Conservation (phyloP, 2,113 vertebrate genomes). For the Sinocyclocheilus anshuiensis region DNA sequence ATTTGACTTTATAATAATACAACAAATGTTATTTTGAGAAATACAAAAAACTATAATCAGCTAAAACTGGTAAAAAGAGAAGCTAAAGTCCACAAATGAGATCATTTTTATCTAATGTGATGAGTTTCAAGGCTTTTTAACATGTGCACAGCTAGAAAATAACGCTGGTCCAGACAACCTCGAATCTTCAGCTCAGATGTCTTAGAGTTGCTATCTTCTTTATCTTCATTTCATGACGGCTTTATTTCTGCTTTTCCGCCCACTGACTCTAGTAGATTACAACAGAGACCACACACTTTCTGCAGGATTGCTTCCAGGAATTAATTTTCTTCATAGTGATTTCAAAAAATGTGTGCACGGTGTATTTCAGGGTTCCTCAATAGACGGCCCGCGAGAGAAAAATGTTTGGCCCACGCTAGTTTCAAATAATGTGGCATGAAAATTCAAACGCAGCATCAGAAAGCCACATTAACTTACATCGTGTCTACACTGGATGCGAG, state of each 20-base stretch:
- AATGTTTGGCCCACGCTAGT: no score
- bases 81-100: not conserved
- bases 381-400: no score
- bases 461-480: no score
- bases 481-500: no score
- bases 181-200: conserved; percentile 1
- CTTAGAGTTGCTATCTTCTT: not conserved
- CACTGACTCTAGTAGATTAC: not conserved
- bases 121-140: not conserved
- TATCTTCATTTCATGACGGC: not conserved
- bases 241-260: no score
- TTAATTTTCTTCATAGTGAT: not conserved
- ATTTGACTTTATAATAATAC: no score
- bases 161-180: conserved; percentile 1
- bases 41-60: not conserved
- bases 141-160: not conserved
- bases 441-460: no score
- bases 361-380: no score
- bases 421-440: no score
- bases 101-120: not conserved
- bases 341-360: not conserved
- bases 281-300: not conserved
- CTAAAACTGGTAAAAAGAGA: not conserved
- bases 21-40: no score
- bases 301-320: not conserved